Conservation (phyloP, 1,140 invertebrate species). For the Myzus persicae region DNA sequence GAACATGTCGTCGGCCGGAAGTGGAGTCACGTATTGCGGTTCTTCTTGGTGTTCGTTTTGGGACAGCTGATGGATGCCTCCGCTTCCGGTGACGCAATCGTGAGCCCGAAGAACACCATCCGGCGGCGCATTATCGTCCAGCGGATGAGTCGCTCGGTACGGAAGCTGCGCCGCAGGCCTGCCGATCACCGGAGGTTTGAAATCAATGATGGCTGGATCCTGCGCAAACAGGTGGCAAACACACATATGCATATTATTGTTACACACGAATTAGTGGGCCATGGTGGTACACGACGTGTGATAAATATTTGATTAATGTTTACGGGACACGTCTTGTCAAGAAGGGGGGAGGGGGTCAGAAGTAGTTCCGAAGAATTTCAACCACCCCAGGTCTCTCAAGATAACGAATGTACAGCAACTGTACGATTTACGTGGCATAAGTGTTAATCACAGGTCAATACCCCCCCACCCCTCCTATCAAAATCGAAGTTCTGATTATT, state of each 20-base stretch:
- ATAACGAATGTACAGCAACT: too few relatives aligned
- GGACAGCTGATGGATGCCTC: background rate
- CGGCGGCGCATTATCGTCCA: background rate
- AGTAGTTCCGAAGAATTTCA: too few relatives aligned
- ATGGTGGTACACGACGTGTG: too few relatives aligned
- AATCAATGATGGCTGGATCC: constrained; percentile 40
- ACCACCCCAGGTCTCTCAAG: too few relatives aligned
- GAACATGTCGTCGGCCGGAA: constrained; percentile 39
- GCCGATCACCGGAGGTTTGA: constrained; percentile 24
- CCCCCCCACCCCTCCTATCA: too few relatives aligned
- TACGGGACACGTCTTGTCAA: too few relatives aligned
- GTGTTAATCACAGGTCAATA: too few relatives aligned
- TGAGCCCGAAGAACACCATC: background rate
- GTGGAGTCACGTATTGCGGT: constrained; percentile 36
- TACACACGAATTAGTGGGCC: too few relatives aligned
- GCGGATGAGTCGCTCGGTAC: background rate
- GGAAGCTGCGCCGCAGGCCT: background rate
- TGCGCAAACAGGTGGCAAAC: background rate
- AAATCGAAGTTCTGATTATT: too few relatives aligned
- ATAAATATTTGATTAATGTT: too few relatives aligned
- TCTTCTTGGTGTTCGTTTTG: background rate
- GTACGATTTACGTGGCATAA: too few relatives aligned
- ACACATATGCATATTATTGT: background rate
- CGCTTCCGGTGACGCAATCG: background rate
- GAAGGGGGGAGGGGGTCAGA: too few relatives aligned